Base-by-base conservation (phyloP, 2,888 invertebrate species). In the Orgyia antiqua region DNA sequence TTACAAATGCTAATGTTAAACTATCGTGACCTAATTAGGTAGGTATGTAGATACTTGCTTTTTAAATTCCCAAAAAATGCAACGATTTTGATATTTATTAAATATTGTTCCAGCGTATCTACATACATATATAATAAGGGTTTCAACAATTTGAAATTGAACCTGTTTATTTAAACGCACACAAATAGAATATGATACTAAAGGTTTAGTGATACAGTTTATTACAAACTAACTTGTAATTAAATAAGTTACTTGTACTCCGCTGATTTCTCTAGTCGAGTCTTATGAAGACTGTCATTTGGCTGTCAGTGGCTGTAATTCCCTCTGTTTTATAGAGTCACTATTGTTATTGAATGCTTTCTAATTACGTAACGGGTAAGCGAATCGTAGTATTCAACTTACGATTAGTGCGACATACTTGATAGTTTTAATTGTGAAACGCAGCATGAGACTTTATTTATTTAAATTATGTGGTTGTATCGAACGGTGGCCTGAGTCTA, bases 341-440 rank as follows among this genome's bases (percentile, higher is more conserved):
- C 4, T 11, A 11, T 43, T 40, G 39, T 44, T 46, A 48, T 41
- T 51, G 39, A 40, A 42, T 52, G 52, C 65, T 70, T 68, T 70
- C 62, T 71, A 67, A 66, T 72, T 62, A 68, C 40, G 67, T 67
- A 69, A 71, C 70, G 65, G 74, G 68, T 55, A 58, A 66, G 63
- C 56, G 59, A 66, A 65, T 67, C 55, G 50, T 62, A 61, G 58
- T 55, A 55, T 61, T 56, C n/a, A n/a, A n/a, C n/a, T n/a, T n/a
- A n/a, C n/a, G n/a, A n/a, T n/a, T n/a, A n/a, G n/a, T n/a, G 55
- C 56, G 45, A 50, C 61, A 51, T 56, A 51, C 58, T 68, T 66
- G 73, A 74, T 68, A 73, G 72, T 76, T 73, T 74, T 71, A 75
- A 72, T 78, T 75, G 74, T 73, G 67, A 71, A 73, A 72, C 70